These are phyloP conservation scores for Ciconia nigra DNA, from an alignment of 2,797 vertebrate species.

Conservation along the genomic window DNA sequence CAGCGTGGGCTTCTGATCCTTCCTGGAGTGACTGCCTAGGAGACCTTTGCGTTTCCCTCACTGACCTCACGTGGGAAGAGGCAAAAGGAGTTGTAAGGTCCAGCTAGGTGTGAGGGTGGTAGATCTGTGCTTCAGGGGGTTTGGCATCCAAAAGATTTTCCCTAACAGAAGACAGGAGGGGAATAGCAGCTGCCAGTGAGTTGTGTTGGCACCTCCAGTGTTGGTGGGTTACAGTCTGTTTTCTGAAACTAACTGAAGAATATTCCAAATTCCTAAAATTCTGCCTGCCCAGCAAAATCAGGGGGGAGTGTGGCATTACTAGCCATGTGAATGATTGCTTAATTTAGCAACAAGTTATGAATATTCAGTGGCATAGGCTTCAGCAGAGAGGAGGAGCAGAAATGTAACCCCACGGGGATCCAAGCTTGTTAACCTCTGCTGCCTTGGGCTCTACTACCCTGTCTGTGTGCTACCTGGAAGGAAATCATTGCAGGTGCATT, in stretches of 20 bases:
- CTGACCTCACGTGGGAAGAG: neutral
- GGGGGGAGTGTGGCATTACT: neutral
- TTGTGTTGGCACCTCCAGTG: neutral
- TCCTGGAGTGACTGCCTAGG: neutral
- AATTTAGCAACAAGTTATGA: slow-evolving; percentile 14
- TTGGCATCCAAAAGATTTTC: neutral
- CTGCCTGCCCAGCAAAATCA: slow-evolving; percentile 21
- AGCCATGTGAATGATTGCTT: neutral
- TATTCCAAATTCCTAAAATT: slow-evolving; percentile 31
- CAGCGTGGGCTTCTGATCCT: neutral
- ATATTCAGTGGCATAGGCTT: neutral
- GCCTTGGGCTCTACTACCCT: neutral
- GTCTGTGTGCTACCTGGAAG: neutral
- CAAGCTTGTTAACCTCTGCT: neutral
- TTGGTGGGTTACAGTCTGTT: neutral
- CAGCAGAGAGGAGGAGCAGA: neutral
- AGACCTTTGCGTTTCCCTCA: neutral
- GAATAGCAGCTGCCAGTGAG: neutral
- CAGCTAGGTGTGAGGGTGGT: neutral
- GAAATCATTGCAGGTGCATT: neutral
- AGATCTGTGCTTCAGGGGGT: neutral
- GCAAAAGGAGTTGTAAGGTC: neutral
- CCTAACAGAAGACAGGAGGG: neutral
- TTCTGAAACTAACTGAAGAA: slow-evolving; percentile 13
- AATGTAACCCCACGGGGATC: neutral